A percentile compares a stretch with the other conserved stretches of the same genome.
phyloP scores from a whole-genome alignment of 2,888 invertebrate species.

The Plagodis dolabraria region DNA sequence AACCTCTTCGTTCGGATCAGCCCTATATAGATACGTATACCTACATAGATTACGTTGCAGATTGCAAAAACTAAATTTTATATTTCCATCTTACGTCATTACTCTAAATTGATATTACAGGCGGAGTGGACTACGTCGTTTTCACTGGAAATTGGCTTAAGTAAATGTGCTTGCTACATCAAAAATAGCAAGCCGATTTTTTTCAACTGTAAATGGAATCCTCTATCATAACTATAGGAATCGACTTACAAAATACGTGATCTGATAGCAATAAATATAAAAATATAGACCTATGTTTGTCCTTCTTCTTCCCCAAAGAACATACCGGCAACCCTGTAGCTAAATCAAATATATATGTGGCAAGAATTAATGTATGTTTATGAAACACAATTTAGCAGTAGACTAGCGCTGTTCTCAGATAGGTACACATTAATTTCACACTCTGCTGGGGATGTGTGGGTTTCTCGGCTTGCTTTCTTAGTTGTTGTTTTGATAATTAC shows the following conservation, averaged over 20 bases:
- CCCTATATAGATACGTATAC: slow-evolving; percentile 24
- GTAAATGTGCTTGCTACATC: background rate
- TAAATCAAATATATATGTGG: slow-evolving; percentile 23
- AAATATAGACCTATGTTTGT: too few species aligned
- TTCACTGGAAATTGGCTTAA: slow-evolving; percentile 1
- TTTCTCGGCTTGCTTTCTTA: background rate
- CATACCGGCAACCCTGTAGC: background rate
- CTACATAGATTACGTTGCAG: slow-evolving; percentile 48
- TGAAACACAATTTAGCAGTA: slow-evolving; percentile 36
- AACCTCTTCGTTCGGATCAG: slow-evolving; percentile 44
- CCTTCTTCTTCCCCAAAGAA: background rate
- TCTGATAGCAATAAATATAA: too few species aligned
- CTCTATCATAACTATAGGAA: background rate
- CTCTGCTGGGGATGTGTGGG: slow-evolving; percentile 2
- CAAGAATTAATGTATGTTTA: slow-evolving; percentile 39
- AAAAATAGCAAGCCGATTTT: background rate
- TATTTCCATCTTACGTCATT: slow-evolving; percentile 50
- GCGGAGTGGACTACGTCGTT: slow-evolving; percentile 13
- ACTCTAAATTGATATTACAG: slow-evolving; percentile 30
- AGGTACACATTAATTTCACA: slow-evolving; percentile 4
- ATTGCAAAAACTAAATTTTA: slow-evolving; percentile 52
- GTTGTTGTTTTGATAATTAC: background rate
- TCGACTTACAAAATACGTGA: too few species aligned
- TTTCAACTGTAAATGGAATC: background rate
- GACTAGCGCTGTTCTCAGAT: slow-evolving; percentile 1